Percentiles rank a stretch among this genome's conserved stretches.
phyloP scores from a whole-genome alignment of 2,797 vertebrate species.

The Hemibagrus guttatus region DNA sequence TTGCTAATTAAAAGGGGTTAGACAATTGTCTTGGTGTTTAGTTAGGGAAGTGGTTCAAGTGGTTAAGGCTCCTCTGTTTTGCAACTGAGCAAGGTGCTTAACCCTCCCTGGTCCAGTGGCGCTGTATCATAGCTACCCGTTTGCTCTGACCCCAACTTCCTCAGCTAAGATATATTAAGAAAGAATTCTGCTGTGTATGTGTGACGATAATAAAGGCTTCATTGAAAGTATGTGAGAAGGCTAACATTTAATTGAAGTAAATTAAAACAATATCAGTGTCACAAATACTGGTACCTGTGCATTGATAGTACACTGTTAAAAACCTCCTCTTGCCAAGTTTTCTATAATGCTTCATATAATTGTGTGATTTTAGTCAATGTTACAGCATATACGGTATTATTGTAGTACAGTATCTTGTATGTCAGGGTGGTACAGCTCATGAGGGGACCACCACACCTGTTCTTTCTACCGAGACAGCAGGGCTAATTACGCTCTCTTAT shows the following conservation, averaged over 20 bases:
- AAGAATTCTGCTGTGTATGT: no score
- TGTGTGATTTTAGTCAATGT: neutral
- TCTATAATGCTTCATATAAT: neutral
- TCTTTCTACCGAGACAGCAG: neutral
- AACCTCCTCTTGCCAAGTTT: neutral
- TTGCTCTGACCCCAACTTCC: no score
- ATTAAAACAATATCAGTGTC: neutral
- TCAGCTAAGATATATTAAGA: no score
- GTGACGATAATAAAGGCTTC: no score
- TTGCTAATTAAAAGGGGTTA: neutral
- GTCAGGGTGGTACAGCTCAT: conserved; percentile 1
- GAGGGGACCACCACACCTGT: conserved; percentile 4
- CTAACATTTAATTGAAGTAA: neutral
- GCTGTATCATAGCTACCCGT: no score
- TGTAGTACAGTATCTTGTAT: neutral
- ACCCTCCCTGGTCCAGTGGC: no score
- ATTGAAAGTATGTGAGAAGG: neutral
- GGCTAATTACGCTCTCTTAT: conserved; percentile 23
- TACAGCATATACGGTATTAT: neutral
- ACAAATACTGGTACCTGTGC: neutral
- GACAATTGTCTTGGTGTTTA: neutral
- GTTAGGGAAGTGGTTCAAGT: neutral
- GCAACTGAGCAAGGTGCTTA: no score
- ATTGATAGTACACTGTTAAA: neutral
- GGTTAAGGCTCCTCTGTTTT: no score